Conservation (phyloP, 2,888 invertebrate species). For the Julus scandinavius region DNA sequence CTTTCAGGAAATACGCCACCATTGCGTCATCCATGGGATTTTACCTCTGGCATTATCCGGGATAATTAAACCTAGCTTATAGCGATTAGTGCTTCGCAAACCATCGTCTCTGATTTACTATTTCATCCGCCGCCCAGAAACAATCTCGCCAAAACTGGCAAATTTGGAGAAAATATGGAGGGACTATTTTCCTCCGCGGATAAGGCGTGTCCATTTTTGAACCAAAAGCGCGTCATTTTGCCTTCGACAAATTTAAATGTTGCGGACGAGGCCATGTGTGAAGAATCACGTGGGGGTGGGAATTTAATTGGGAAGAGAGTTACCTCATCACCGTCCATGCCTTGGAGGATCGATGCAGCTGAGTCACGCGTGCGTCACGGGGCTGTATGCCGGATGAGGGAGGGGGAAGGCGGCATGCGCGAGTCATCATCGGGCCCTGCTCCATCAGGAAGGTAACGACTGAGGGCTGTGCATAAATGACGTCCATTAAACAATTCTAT, state of each 20-base stretch:
- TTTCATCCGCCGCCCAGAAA: background rate
- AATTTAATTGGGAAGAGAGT: too few relatives aligned
- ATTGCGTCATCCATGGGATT: too few relatives aligned
- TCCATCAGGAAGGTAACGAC: too few relatives aligned
- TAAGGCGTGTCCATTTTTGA: background rate
- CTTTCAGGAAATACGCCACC: background rate
- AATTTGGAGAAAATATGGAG: background rate
- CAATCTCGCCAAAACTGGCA: background rate
- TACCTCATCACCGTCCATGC: too few relatives aligned
- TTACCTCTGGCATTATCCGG: too few relatives aligned
- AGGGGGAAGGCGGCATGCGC: background rate
- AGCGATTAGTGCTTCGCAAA: background rate
- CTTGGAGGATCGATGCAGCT: background rate
- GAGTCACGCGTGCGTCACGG: background rate
- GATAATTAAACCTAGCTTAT: background rate
- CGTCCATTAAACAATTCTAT: too few relatives aligned
- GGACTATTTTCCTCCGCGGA: background rate
- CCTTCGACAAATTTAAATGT: background rate
- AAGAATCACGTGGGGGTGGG: too few relatives aligned
- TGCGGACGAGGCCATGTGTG: background rate
- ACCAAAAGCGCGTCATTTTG: background rate
- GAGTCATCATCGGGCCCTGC: background rate
- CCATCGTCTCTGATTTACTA: background rate
- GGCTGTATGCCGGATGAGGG: background rate
- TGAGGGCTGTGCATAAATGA: too few relatives aligned